Conservation (phyloP, 2,113 vertebrate genomes). For the Sebastes fasciatus region DNA sequence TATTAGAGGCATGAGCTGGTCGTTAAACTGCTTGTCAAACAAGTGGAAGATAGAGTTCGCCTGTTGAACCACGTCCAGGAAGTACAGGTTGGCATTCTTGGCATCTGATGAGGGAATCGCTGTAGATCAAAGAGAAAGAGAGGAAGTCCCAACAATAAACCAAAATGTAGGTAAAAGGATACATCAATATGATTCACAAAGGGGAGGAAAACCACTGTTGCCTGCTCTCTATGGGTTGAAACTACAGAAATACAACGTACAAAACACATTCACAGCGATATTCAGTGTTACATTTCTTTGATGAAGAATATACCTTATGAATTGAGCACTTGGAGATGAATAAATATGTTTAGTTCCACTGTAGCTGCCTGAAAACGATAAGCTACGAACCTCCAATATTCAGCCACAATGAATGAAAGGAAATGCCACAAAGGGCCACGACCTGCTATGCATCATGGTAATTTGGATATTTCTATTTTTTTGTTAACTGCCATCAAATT, state of each 20-base stretch:
- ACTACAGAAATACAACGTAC: not conserved
- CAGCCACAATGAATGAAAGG: not conserved
- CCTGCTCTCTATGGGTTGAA: not conserved
- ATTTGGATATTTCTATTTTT: not conserved
- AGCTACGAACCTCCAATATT: constrained; percentile 13
- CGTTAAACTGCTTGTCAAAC: constrained; percentile 99
- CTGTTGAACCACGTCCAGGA: constrained; percentile 98
- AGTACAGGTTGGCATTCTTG: constrained; percentile 97
- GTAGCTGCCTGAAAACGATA: constrained; percentile 45
- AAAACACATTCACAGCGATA: constrained; percentile 15
- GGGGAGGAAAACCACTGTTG: not conserved
- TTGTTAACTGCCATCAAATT: constrained; percentile 3
- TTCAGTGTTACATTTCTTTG: constrained; percentile 24
- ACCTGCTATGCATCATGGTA: not conserved
- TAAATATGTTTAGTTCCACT: constrained; percentile 42
- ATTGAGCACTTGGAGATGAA: constrained; percentile 24
- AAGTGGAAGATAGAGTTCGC: constrained; percentile 99
- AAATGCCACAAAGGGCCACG: constrained; percentile 4
- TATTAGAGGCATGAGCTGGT: constrained; percentile 99
- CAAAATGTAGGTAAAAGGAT: not conserved
- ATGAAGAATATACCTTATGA: constrained; percentile 20
- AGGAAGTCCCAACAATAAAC: constrained; percentile 5
- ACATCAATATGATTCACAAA: constrained; percentile 25
- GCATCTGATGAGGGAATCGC: constrained; percentile 97
- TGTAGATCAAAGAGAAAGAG: constrained; percentile 72